These are phyloP conservation scores for Tiliacea citrago DNA, from an alignment of 2,888 invertebrate genomes.

Conservation along the genomic window DNA sequence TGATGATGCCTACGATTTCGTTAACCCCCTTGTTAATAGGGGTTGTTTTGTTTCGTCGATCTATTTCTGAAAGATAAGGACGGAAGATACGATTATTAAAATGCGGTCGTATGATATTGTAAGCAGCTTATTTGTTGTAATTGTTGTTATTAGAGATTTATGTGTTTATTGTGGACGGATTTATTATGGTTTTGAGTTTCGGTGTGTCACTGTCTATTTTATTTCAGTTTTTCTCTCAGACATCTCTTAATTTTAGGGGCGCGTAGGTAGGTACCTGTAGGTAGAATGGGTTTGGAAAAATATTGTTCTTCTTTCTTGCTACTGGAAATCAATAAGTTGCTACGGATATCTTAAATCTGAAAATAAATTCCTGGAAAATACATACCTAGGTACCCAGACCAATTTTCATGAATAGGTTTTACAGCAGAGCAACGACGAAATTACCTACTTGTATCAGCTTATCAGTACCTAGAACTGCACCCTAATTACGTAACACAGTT, in stretches of 20 bases:
- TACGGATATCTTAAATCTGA: not conserved
- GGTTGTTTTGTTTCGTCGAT: slow-evolving; percentile 73
- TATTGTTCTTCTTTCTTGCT: not conserved
- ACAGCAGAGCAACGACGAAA: not conserved
- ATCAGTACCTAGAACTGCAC: not conserved
- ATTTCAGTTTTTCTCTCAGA: too few species aligned
- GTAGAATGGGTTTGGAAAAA: not conserved
- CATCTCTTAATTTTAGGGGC: too few species aligned
- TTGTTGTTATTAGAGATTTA: slow-evolving; percentile 68
- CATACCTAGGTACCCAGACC: not conserved
- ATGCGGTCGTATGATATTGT: slow-evolving; percentile 78
- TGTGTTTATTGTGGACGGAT: slow-evolving; percentile 56
- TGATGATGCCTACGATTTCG: slow-evolving; percentile 86
- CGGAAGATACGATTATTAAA: slow-evolving; percentile 73
- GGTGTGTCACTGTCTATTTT: too few species aligned
- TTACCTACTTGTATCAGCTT: not conserved
- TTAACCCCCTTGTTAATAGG: slow-evolving; percentile 86
- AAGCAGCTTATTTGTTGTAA: slow-evolving; percentile 81
- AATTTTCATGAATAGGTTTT: not conserved
- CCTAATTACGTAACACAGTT: too few species aligned
- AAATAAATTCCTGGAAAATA: not conserved
- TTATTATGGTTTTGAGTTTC: too few species aligned
- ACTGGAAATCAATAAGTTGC: not conserved
- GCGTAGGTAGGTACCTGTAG: too few species aligned
- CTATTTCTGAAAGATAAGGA: slow-evolving; percentile 61